Evolutionary conservation across 2,888 invertebrate species (phyloP).

Genomic region (Ochropleura plecta): DNA sequence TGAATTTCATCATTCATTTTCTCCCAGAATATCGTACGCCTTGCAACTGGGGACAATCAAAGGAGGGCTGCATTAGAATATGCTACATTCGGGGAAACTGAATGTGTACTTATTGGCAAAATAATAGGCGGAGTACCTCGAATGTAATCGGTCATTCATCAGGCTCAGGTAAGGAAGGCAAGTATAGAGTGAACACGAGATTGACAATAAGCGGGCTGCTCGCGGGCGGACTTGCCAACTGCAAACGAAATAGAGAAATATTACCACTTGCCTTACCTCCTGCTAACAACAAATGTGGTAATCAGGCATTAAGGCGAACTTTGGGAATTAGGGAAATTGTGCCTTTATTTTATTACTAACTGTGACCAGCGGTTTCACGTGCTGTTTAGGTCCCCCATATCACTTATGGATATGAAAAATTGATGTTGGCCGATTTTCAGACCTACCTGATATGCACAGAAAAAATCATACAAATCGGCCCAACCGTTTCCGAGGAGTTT

Average conservation of each 20-base stretch:
- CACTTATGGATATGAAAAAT: too few species aligned
- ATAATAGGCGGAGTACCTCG: constrained; percentile 47
- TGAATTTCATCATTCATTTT: constrained; percentile 10
- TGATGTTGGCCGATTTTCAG: too few species aligned
- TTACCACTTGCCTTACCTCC: constrained; percentile 38
- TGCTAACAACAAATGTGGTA: neutral
- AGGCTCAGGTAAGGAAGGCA: constrained; percentile 51
- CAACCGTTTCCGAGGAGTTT: too few species aligned
- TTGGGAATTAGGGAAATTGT: neutral
- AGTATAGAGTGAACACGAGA: constrained; percentile 47
- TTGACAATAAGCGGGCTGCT: constrained; percentile 54
- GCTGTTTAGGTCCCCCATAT: too few species aligned
- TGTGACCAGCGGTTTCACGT: too few species aligned
- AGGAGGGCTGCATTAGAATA: constrained; percentile 24
- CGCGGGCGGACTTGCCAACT: constrained; percentile 52
- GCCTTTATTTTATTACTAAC: neutral
- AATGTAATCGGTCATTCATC: constrained; percentile 44
- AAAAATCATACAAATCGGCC: too few species aligned
- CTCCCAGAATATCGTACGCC: constrained; percentile 20
- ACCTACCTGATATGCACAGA: too few species aligned
- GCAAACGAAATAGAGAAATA: constrained; percentile 53
- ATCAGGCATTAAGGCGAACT: neutral
- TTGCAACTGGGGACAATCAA: constrained; percentile 19
- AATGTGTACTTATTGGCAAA: constrained; percentile 20
- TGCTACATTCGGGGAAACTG: neutral